These are phyloP conservation scores for Dryocosmus kuriphilus DNA, from an alignment of 2,888 invertebrate species.

Conservation along the genomic window DNA sequence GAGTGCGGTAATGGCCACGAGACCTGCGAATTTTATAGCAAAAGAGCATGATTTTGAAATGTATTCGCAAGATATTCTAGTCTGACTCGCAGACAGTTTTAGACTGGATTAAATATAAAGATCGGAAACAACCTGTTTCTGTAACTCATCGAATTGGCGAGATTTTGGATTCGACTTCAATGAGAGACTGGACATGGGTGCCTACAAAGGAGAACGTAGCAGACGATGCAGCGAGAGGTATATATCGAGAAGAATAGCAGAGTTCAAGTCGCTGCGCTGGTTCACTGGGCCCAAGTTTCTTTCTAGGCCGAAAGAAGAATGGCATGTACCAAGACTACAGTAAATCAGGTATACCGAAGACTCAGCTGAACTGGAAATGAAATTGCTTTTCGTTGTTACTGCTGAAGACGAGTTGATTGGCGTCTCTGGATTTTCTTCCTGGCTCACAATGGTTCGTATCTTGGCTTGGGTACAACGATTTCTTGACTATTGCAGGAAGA, in stretches of 20 bases:
- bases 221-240: constrained; percentile 48
- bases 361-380: background rate
- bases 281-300: constrained; percentile 41
- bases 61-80: constrained; percentile 31
- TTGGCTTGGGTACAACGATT: constrained; percentile 23
- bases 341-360: background rate
- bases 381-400: background rate
- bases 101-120: constrained; percentile 50
- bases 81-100: constrained; percentile 46
- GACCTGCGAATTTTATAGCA: constrained; percentile 26
- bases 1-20: constrained; percentile 43
- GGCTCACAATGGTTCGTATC: constrained; percentile 28
- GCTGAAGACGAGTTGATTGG: constrained; percentile 17
- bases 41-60: constrained; percentile 24
- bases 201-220: constrained; percentile 54
- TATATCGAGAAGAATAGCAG: constrained; percentile 18
- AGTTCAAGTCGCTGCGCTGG: constrained; percentile 39
- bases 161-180: constrained; percentile 52
- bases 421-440: constrained; percentile 38
- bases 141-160: constrained; percentile 56
- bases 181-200: constrained; percentile 53
- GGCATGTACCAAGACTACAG: background rate
- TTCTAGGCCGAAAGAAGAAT: background rate
- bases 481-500: background rate
- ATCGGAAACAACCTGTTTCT: constrained; percentile 45